Evolutionary conservation across 2,797 vertebrate genomes (phyloP).

Genomic region (Chanos chanos): DNA sequence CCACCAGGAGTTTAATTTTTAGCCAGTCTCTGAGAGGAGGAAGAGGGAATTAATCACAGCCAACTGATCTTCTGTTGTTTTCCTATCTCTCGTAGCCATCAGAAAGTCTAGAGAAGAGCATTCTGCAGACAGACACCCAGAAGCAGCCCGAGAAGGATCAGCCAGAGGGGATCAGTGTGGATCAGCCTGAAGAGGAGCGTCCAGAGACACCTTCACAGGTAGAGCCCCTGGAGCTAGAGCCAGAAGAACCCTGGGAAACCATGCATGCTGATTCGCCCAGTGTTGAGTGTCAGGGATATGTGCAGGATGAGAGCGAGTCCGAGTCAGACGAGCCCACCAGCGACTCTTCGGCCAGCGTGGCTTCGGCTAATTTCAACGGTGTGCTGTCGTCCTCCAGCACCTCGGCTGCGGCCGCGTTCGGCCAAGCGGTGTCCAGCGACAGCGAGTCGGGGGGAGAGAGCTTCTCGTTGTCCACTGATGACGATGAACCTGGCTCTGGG

Average conservation of each 20-base stretch:
- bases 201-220: conserved; percentile 33
- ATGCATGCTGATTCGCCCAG: neutral
- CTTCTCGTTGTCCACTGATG: conserved; percentile 58
- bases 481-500: conserved; percentile 56
- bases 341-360: conserved; percentile 28
- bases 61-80: neutral
- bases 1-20: too few relatives aligned
- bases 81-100: conserved; percentile 70
- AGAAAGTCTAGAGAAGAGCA: conserved; percentile 64
- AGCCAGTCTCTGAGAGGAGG: too few relatives aligned
- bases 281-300: conserved; percentile 13
- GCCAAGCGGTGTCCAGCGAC: conserved; percentile 42
- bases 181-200: conserved; percentile 37
- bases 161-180: conserved; percentile 38
- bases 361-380: conserved; percentile 11
- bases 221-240: neutral
- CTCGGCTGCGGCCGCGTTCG: conserved; percentile 38
- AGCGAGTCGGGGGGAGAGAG: conserved; percentile 61
- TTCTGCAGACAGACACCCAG: conserved; percentile 47
- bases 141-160: conserved; percentile 45
- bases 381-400: conserved; percentile 24
- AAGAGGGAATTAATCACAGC: too few relatives aligned
- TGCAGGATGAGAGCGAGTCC: conserved; percentile 13
- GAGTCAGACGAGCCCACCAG: conserved; percentile 23
- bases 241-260: neutral